Base-by-base conservation (phyloP, 1,140 invertebrate genomes). In the Ceratitis capitata region DNA sequence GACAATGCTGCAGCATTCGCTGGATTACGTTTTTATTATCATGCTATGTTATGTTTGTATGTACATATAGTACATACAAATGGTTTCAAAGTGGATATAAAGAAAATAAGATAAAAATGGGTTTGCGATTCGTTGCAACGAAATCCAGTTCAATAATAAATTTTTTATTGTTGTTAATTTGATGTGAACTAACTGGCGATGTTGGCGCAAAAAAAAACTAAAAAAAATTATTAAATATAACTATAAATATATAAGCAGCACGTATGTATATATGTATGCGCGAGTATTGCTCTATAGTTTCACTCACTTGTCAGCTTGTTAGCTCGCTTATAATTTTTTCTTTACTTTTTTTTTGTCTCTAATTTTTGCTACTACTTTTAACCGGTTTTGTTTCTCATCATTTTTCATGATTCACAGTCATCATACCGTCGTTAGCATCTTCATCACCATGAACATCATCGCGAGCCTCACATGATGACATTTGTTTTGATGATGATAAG, bases 351-450 rank as follows among this genome's bases (percentile, higher is more conserved):
- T 69, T 69, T 35, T 32, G 14, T 69, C 39, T 78, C 23, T 14
- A 69, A 42, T 35, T 45, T 78, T 78, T 78, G n/a, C 23, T 78
- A 78, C 39, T 78, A 23, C 51, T 56, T 56, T 78, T n/a, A 78
- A 78, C 69, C 69, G 39, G 69, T 78, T 78, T 78, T 39, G 35
- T 78, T 78, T 78, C 69, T 78, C 69, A 78, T 78, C 39, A 78
- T 78, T 78, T 78, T 39, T 23, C 35, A 78, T 78, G 69, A 78
- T 45, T 78, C 69, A 78, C 69, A 39, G n/a, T 19, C 69, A 78
- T n/a, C n/a, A n/a, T n/a, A n/a, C n/a, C 16, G 16, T 78, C 39
- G 26, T 78, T 35, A 69, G 35, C 16, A 69, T 39, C 14, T 2
- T 45, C n/a, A 78, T 78, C 35, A 69, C n/a, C 19, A 69, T 39